Percentiles rank a stretch among this genome's conserved stretches.
These are phyloP conservation scores for Gonioctena quinquepunctata DNA, from an alignment of 1,140 invertebrate genomes.

Conservation along the genomic window DNA sequence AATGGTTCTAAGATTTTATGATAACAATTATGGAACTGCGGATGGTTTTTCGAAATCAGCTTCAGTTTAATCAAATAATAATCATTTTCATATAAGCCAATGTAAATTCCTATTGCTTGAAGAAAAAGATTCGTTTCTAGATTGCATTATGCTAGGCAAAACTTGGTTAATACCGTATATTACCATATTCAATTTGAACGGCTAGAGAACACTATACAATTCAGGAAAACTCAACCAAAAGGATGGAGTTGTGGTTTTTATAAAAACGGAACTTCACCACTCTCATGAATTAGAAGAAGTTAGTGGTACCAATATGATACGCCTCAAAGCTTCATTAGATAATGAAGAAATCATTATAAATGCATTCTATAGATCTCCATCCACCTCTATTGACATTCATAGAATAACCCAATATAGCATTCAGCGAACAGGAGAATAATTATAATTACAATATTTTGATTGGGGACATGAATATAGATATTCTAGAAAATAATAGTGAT, in stretches of 20 bases:
- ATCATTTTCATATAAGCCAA: not conserved
- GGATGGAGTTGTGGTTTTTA: not conserved
- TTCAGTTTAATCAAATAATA: no score
- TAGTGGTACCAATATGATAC: not conserved
- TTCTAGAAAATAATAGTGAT: not conserved
- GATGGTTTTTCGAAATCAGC: no score
- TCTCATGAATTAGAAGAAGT: not conserved
- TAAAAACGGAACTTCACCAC: not conserved
- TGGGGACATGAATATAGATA: not conserved
- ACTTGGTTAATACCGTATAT: not conserved
- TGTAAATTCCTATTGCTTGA: no score
- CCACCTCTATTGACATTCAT: not conserved
- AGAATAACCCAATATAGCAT: not conserved
- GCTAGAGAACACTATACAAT: not conserved
- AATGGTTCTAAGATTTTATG: no score
- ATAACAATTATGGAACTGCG: no score
- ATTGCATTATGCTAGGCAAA: not conserved
- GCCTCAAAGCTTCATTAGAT: not conserved
- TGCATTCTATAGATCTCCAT: not conserved
- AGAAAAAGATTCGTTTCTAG: not conserved
- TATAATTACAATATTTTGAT: not conserved
- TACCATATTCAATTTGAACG: not conserved
- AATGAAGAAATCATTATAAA: not conserved
- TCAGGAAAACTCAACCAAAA: not conserved
- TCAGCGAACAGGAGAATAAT: not conserved